phyloP scores from a whole-genome alignment of 53 echinoderm and acorn worm species.

The Hippasteria phrygiana region DNA sequence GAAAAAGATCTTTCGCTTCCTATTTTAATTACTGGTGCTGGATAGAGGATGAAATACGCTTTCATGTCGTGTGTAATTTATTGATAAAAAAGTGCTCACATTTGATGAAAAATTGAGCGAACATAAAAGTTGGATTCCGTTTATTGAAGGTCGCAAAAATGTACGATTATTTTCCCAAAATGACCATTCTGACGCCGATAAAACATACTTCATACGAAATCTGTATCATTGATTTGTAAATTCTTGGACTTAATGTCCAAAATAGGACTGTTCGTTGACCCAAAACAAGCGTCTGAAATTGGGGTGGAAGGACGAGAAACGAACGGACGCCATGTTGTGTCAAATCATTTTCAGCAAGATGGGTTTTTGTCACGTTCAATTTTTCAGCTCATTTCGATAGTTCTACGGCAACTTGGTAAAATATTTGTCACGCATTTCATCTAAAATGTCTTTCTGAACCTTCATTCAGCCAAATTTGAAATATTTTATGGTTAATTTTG shows the following conservation, averaged over 20 bases:
- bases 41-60: conserved; percentile 26
- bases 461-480: background rate
- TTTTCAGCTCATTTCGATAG: background rate
- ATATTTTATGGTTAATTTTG: background rate
- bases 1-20: background rate
- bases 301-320: conserved; percentile 20
- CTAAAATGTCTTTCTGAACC: background rate
- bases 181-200: background rate
- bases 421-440: background rate
- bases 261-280: background rate
- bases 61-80: background rate
- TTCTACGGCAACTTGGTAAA: background rate
- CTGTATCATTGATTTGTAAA: background rate
- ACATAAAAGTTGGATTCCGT: background rate
- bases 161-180: background rate
- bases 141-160: background rate
- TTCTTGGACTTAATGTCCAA: background rate
- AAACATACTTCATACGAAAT: background rate
- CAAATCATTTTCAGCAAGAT: conserved; percentile 4
- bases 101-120: background rate
- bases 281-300: background rate
- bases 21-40: background rate
- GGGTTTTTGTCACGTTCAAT: background rate
- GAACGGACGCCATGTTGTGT: conserved; percentile 31
- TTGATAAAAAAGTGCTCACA: background rate